Conservation (phyloP, 2,797 vertebrate species). For the Clarias laeviceps region DNA sequence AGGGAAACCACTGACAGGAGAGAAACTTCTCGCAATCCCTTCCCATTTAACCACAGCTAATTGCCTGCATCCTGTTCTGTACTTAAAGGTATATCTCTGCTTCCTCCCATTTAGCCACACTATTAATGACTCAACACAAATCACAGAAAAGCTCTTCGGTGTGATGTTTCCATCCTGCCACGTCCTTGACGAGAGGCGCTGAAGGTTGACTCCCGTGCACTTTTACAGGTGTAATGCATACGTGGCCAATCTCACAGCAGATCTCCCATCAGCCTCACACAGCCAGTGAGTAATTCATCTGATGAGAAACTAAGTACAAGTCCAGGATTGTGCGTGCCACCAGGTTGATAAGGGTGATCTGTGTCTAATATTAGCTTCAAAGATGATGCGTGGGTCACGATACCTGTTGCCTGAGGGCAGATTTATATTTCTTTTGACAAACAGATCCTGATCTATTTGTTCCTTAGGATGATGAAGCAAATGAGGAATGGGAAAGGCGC, state of each 20-base stretch:
- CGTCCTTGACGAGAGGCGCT: slow-evolving; percentile 52
- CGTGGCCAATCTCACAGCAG: slow-evolving; percentile 30
- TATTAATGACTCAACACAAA: slow-evolving; percentile 48
- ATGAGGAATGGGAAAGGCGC: neutral
- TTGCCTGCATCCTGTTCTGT: slow-evolving; percentile 40
- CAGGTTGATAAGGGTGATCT: slow-evolving; percentile 63
- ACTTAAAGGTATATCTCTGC: slow-evolving; percentile 39
- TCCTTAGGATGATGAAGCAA: slow-evolving; percentile 59
- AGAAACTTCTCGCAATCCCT: slow-evolving; percentile 34
- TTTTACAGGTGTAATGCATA: slow-evolving; percentile 59
- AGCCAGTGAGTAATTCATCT: slow-evolving; percentile 63
- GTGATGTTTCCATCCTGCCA: slow-evolving; percentile 51
- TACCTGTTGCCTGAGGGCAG: slow-evolving; percentile 59
- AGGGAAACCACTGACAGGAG: slow-evolving; percentile 14
- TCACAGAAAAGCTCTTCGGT: slow-evolving; percentile 43
- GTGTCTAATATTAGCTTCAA: slow-evolving; percentile 66
- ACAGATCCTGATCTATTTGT: slow-evolving; percentile 58
- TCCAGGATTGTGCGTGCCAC: slow-evolving; percentile 41
- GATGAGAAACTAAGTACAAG: slow-evolving; percentile 62
- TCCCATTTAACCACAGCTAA: slow-evolving; percentile 35
- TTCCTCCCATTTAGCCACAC: slow-evolving; percentile 38
- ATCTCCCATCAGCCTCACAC: slow-evolving; percentile 43
- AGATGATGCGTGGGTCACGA: slow-evolving; percentile 61
- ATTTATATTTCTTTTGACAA: slow-evolving; percentile 56
- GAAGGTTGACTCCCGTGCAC: slow-evolving; percentile 51